These are phyloP conservation scores for Drosophila dives DNA, from an alignment of 2,888 invertebrate genomes.

Conservation along the genomic window DNA sequence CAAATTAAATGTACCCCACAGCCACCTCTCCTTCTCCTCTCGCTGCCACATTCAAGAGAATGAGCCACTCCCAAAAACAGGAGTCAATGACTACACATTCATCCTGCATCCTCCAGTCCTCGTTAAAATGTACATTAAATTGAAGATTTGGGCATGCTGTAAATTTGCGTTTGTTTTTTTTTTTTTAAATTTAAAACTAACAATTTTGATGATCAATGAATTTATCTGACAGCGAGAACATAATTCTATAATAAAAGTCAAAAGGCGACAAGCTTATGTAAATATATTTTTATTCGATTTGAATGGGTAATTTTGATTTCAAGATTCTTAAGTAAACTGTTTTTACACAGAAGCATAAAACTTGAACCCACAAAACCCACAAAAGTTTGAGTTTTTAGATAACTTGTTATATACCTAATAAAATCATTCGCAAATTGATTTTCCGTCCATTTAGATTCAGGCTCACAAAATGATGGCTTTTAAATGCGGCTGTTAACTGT, in stretches of 20 bases:
- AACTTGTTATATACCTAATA: neutral
- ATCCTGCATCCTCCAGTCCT: neutral
- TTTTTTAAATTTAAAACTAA: constrained; percentile 60
- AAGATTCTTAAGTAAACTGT: neutral
- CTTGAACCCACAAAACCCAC: neutral
- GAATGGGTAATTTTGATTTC: neutral
- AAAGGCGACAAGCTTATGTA: neutral
- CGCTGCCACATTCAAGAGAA: constrained; percentile 16
- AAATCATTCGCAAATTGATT: neutral
- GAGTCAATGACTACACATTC: constrained; percentile 24
- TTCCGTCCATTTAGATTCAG: neutral
- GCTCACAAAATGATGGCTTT: neutral
- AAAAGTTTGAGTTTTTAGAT: neutral
- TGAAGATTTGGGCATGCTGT: constrained; percentile 28
- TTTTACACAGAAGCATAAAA: neutral
- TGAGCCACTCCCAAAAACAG: constrained; percentile 14
- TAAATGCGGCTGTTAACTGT: neutral
- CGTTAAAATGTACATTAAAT: constrained; percentile 42
- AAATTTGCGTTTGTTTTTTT: constrained; percentile 43
- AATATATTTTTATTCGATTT: neutral
- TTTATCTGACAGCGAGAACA: neutral
- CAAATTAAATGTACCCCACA: constrained; percentile 53
- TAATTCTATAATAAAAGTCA: constrained; percentile 49
- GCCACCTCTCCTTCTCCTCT: constrained; percentile 45
- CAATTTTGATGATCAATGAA: constrained; percentile 40